phyloP scores from a whole-genome alignment of 2,888 invertebrate genomes.

The Megastigmus dorsalis region DNA sequence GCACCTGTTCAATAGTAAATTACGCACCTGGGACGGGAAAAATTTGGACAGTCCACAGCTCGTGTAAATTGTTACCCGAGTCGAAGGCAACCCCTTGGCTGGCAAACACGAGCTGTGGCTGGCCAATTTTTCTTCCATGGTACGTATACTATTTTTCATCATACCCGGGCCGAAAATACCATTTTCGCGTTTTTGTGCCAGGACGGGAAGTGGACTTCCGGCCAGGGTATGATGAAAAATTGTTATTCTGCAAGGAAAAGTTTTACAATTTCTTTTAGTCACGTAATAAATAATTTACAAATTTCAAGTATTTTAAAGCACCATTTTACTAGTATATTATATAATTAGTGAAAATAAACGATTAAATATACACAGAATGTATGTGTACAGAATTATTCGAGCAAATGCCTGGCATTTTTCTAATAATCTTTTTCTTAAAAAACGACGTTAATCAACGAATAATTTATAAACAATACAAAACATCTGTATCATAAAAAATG shows the following conservation, averaged over 20 bases:
- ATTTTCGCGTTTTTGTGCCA: no score
- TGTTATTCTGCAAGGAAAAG: not conserved
- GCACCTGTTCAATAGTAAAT: conserved; percentile 5
- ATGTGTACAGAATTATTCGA: not conserved
- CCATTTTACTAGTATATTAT: not conserved
- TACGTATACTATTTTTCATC: no score
- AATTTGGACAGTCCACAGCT: no score
- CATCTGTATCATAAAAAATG: conserved; percentile 37
- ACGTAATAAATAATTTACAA: conserved; percentile 11
- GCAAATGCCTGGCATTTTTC: not conserved
- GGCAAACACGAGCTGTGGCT: no score
- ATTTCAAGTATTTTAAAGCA: conserved; percentile 4
- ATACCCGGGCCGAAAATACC: no score
- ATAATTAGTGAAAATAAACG: not conserved
- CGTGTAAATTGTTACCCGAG: no score
- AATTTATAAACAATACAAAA: conserved; percentile 25
- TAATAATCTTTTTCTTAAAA: not conserved
- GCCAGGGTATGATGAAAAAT: no score
- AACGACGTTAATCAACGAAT: not conserved
- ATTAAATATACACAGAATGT: no score
- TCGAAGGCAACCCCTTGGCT: no score
- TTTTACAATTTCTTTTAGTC: conserved; percentile 6
- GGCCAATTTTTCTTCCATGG: no score
- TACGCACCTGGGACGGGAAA: no score
- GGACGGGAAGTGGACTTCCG: no score